A percentile compares a stretch with the other conserved stretches of the same genome.
Evolutionary conservation across 37 sponge, comb jelly and placozoan species (phyloP).

Genomic region (Eunapius fragilis): DNA sequence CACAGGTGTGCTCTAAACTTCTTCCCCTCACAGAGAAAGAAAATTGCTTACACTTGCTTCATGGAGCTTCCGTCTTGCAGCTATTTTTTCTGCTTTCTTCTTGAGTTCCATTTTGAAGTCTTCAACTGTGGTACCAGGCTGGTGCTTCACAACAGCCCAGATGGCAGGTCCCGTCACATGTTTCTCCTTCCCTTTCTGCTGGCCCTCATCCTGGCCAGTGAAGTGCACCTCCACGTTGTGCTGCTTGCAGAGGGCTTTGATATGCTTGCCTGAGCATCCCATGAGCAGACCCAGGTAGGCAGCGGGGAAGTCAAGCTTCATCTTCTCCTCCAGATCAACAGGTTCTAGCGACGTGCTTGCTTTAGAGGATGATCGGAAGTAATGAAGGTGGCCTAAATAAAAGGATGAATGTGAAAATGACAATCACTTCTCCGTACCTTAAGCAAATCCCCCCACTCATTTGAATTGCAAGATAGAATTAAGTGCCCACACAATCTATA

Average conservation of each 20-base stretch:
- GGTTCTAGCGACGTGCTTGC: not conserved
- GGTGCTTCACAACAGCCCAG: not conserved
- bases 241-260: constrained; percentile 13
- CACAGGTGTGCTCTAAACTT: too few species aligned
- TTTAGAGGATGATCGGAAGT: not conserved
- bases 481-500: too few species aligned
- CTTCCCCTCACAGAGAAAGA: too few species aligned
- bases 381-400: not conserved
- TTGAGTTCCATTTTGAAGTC: not conserved
- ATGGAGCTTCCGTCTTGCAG: not conserved
- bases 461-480: too few species aligned
- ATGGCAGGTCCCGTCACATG: not conserved
- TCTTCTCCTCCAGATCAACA: not conserved
- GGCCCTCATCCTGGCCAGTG: not conserved
- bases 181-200: not conserved
- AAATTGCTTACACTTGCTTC: not conserved
- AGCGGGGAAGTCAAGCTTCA: not conserved
- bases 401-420: too few species aligned
- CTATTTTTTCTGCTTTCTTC: not conserved
- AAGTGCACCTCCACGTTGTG: not conserved
- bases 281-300: constrained; percentile 6
- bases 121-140: not conserved
- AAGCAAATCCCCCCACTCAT: too few species aligned
- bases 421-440: too few species aligned
- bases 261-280: not conserved